phyloP scores from a whole-genome alignment of 2,113 vertebrate species.

The Neopipo cinnamomea region DNA sequence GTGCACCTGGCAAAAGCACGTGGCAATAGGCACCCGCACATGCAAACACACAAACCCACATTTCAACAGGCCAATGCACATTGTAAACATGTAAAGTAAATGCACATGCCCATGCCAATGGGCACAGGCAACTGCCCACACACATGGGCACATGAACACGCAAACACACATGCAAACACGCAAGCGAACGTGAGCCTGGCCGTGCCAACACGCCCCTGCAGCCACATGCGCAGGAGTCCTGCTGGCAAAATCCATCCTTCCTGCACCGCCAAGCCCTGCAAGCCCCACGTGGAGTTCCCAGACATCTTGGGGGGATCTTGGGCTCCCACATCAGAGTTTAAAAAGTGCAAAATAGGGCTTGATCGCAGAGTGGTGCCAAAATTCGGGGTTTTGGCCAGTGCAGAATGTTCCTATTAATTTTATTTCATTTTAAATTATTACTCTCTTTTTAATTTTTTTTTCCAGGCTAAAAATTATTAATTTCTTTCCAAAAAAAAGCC shows the following conservation, averaged over 20 bases:
- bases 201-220: not conserved
- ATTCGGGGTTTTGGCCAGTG: fast-evolving
- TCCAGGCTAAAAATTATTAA: not conserved
- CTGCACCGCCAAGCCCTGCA: not conserved
- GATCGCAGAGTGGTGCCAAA: fast-evolving
- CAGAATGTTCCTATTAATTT: no score
- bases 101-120: fast-evolving
- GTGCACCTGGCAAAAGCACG: fast-evolving
- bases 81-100: fast-evolving
- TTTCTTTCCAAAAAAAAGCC: not conserved
- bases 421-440: not conserved
- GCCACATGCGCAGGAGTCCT: fast-evolving
- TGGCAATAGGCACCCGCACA: fast-evolving
- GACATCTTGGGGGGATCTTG: fast-evolving
- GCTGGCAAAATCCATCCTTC: fast-evolving
- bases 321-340: not conserved
- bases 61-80: fast-evolving
- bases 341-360: not conserved
- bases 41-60: not conserved
- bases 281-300: fast-evolving
- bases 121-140: fast-evolving
- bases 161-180: fast-evolving
- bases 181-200: not conserved
- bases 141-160: fast-evolving
- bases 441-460: not conserved